phyloP scores from a whole-genome alignment of 2,797 vertebrate species.

The Otolemur crassicaudatus region DNA sequence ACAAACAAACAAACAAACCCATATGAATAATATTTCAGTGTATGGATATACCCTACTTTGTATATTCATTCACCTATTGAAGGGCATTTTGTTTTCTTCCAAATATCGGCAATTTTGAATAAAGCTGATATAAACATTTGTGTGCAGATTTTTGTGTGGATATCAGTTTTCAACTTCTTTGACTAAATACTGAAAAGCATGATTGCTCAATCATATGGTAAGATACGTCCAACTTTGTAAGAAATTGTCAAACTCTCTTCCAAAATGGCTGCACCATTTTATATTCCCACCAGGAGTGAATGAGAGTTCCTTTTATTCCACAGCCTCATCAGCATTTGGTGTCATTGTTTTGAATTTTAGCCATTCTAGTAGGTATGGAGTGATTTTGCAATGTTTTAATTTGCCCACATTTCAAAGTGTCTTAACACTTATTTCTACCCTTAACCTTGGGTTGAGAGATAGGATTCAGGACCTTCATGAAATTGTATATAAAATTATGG shows the following conservation, averaged over 20 bases:
- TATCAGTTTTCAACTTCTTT: slow-evolving; percentile 12
- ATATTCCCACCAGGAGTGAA: background rate
- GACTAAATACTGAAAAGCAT: background rate
- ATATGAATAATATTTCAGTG: slow-evolving; percentile 16
- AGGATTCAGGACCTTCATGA: background rate
- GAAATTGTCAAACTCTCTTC: background rate
- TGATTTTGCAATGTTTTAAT: background rate
- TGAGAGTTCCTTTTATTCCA: background rate
- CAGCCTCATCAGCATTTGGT: background rate
- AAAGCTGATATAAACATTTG: background rate
- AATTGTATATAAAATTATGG: background rate
- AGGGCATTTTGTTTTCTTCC: background rate
- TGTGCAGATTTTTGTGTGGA: background rate
- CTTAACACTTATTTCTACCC: background rate
- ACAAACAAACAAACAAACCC: too few species aligned
- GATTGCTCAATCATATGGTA: background rate
- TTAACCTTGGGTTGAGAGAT: slow-evolving; percentile 1
- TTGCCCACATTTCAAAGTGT: slow-evolving; percentile 23
- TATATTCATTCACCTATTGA: background rate
- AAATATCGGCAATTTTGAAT: background rate
- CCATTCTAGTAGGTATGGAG: background rate
- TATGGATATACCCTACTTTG: background rate
- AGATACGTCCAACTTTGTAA: background rate
- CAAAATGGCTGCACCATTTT: background rate
- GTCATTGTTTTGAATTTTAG: background rate